Base-by-base conservation (phyloP, 92 coral and sea anemone species). In the Epizoanthus scotinus region DNA sequence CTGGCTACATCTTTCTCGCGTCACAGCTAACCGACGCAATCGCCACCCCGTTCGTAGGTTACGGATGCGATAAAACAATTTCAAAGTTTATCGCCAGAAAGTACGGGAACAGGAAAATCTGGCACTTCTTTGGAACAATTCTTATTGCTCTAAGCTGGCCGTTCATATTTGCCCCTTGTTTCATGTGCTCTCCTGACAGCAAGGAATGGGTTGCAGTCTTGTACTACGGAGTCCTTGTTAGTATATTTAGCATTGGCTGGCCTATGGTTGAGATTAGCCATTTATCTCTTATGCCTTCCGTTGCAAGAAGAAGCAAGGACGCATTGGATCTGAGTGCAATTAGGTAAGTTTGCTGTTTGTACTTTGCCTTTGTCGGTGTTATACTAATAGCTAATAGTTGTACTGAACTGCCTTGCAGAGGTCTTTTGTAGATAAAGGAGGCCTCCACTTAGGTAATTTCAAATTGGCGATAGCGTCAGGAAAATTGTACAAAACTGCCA, bases 231-330 rank as follows among this genome's bases (percentile, higher is more conserved):
- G 63, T 86, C 6, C 61, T 93, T 4, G 91, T 86, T 18, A 82
- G 88, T 24, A 57, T 93, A 24, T 93, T 93, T 21, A 93, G 91
- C 70, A 72, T 90, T 25, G 89, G 89, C 40, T 93, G 97, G 97
- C 97, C 97, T 0, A 93, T 93, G 97, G 97, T 93, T 27, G 97
- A 93, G 67, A 93, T 93, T 40, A 93, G 97, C 29, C 97, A 93
- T 83, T 84, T 93, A 22, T 93, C 97, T 12, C 80, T 93, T 9
- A 93, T 93, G 89, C 97, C 97, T 19, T 85, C 68, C 12, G 94
- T 93, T 28, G 97, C 94, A 9, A 90, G 88, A 81, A 84, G 94
- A 42, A 67, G 85, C 8, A 93, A 90, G 71, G 97, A 93, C 47
- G 92, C 85, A 0, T 74, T 93, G 22, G 97, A 90, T 24, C 69